phyloP scores from a whole-genome alignment of 2,113 vertebrate species.

The Marmota monax region DNA sequence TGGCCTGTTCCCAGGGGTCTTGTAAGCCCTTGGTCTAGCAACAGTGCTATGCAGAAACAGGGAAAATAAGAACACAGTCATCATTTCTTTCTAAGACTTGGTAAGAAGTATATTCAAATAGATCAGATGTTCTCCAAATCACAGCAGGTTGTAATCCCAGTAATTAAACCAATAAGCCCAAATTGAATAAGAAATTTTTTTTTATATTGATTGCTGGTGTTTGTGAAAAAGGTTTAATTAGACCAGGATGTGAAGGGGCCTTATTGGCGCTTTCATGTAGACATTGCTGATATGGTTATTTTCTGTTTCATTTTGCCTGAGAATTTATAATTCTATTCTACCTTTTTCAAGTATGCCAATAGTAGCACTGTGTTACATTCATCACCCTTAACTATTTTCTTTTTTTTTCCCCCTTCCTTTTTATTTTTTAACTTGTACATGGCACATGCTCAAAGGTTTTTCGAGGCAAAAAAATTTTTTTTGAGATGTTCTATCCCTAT shows the following conservation, averaged over 20 bases:
- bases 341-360: neutral
- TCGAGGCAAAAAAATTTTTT: neutral
- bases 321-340: neutral
- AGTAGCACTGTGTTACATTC: neutral
- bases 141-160: neutral
- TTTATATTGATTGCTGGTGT: conserved; percentile 42
- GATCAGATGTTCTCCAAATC: conserved; percentile 18
- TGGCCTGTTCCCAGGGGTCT: neutral
- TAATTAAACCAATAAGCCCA: conserved; percentile 62
- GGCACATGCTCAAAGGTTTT: neutral
- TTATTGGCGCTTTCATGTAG: conserved; percentile 7
- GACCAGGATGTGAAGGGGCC: neutral
- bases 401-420: too few relatives aligned
- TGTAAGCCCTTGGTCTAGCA: fast-evolving
- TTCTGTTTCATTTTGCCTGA: neutral
- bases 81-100: neutral
- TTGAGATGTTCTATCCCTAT: neutral
- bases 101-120: neutral
- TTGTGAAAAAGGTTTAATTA: conserved; percentile 64
- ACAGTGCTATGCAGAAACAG: fast-evolving
- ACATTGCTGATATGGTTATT: neutral
- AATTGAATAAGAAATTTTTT: conserved; percentile 63
- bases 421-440: neutral
- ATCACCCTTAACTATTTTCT: neutral
- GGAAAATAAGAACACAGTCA: fast-evolving